A percentile compares a stretch with the other conserved stretches of the same genome.
These are phyloP conservation scores for Sinocyclocheilus anophthalmus DNA, from an alignment of 2,113 vertebrate genomes.

Conservation along the genomic window DNA sequence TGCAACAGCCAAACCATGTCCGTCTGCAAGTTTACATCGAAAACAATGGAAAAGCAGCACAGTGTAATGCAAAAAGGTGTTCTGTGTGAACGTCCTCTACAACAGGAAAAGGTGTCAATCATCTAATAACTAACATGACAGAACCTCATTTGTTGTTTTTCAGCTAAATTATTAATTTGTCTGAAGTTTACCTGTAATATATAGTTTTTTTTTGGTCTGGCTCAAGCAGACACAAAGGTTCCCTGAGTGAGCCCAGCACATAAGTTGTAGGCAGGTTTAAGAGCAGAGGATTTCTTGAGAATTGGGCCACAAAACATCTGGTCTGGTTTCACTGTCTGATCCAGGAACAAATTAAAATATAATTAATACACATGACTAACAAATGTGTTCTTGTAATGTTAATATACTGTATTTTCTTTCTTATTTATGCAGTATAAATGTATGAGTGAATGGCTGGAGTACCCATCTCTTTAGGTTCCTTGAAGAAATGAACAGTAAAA, in stretches of 20 bases:
- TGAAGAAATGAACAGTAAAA: neutral
- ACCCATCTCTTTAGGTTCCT: constrained; percentile 30
- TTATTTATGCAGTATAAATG: neutral
- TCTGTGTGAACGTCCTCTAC: too few species aligned
- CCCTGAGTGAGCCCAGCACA: constrained; percentile 68
- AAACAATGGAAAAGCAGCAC: neutral
- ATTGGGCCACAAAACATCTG: constrained; percentile 31
- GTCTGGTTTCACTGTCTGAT: constrained; percentile 25
- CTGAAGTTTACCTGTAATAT: constrained; percentile 76
- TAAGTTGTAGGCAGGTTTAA: constrained; percentile 70
- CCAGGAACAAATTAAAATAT: neutral
- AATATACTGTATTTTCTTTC: neutral
- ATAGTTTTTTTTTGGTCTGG: constrained; percentile 67
- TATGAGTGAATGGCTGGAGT: neutral
- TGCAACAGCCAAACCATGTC: neutral
- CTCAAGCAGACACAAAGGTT: constrained; percentile 77
- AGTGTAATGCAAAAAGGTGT: neutral
- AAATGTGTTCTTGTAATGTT: neutral
- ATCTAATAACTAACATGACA: neutral
- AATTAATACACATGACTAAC: neutral
- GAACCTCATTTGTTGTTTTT: neutral
- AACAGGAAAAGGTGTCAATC: neutral
- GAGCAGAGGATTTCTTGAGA: constrained; percentile 24
- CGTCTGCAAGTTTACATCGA: neutral
- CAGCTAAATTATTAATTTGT: neutral